These are phyloP conservation scores for Hololepta plana DNA, from an alignment of 2,888 invertebrate genomes.

Conservation along the genomic window DNA sequence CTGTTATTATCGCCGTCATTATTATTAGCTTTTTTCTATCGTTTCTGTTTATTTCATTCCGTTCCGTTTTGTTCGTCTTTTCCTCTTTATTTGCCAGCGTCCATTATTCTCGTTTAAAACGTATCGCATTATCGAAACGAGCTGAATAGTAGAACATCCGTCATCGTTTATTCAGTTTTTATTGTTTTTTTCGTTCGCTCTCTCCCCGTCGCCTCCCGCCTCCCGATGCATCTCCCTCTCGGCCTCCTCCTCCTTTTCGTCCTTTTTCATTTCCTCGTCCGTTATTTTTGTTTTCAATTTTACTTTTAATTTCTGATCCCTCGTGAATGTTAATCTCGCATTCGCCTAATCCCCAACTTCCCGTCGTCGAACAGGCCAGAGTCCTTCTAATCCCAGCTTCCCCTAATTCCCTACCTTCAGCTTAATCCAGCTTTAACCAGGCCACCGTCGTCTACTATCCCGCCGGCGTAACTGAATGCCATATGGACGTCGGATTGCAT, in stretches of 20 bases:
- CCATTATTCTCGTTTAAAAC: too few species aligned
- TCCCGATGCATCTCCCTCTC: background rate
- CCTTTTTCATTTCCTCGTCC: background rate
- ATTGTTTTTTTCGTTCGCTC: constrained; percentile 4
- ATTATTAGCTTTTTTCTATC: too few species aligned
- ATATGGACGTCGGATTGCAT: constrained; percentile 15
- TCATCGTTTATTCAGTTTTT: constrained; percentile 7
- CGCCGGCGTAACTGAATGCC: constrained; percentile 16
- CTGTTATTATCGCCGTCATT: too few species aligned
- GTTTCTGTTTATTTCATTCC: too few species aligned
- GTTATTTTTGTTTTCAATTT: constrained; percentile 11
- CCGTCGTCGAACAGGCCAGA: constrained; percentile 25
- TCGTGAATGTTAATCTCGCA: constrained; percentile 26
- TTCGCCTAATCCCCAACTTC: constrained; percentile 26
- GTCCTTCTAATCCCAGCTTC: constrained; percentile 28
- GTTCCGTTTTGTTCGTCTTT: too few species aligned
- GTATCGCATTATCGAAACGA: too few species aligned
- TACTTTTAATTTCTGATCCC: constrained; percentile 25
- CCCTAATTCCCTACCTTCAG: constrained; percentile 30
- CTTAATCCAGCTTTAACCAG: constrained; percentile 30
- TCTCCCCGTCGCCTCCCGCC: background rate
- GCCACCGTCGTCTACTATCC: constrained; percentile 21
- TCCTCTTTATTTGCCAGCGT: too few species aligned
- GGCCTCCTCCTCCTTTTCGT: background rate
- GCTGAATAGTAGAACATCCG: constrained; percentile 6